Evolutionary conservation across 2,113 vertebrate genomes (phyloP).

Genomic region (Nanger granti): DNA sequence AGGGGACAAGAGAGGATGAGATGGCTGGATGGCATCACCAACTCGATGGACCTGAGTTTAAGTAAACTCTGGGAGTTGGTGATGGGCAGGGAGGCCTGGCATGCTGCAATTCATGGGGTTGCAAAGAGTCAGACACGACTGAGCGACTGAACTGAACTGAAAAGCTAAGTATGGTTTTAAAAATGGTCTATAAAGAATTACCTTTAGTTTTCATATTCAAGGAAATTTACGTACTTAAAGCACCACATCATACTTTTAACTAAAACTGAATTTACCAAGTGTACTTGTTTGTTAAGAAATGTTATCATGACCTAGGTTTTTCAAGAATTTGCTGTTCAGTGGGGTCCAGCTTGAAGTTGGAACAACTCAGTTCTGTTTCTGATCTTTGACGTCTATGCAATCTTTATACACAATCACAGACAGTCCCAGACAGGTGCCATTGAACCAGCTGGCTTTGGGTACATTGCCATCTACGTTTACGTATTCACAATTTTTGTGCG

Average conservation of each 20-base stretch:
- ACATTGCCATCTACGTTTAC: slow-evolving; percentile 10
- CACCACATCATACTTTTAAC: background rate
- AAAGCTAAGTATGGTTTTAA: background rate
- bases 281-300: background rate
- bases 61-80: too few species aligned
- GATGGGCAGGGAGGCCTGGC: too few species aligned
- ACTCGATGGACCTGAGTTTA: too few species aligned
- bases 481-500: slow-evolving; percentile 33
- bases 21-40: too few species aligned
- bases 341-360: background rate
- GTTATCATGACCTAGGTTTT: background rate
- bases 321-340: background rate
- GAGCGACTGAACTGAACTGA: too few species aligned
- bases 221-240: background rate
- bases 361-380: background rate
- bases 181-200: background rate
- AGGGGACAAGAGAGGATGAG: too few species aligned
- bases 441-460: slow-evolving; percentile 3
- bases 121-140: too few species aligned
- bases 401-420: background rate
- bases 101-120: too few species aligned
- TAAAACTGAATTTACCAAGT: background rate
- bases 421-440: background rate
- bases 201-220: background rate
- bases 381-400: background rate